A percentile compares a stretch with the other conserved stretches of the same genome.
Conservation (phyloP, 2,888 invertebrate species). For the Noctua fimbriata region DNA sequence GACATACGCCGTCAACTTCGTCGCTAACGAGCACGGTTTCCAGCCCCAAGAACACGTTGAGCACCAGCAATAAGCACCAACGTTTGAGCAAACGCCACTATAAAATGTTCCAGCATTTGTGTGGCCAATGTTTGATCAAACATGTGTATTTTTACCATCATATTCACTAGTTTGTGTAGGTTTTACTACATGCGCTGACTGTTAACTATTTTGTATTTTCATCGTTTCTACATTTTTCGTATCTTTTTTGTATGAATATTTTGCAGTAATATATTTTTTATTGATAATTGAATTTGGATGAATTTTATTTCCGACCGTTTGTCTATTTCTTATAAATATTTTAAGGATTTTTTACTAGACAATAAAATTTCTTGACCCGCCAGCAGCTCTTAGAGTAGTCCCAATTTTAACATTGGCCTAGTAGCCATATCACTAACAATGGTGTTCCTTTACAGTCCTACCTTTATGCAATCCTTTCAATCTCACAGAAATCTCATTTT, state of each 20-base stretch:
- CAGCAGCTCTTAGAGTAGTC: no score
- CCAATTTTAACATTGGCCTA: neutral
- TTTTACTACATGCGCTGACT: constrained; percentile 76
- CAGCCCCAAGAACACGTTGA: constrained; percentile 86
- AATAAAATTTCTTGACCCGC: neutral
- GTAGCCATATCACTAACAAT: neutral
- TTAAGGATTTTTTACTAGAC: neutral
- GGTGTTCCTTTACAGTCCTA: neutral
- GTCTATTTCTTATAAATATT: neutral
- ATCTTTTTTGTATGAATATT: constrained; percentile 61
- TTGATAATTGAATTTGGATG: constrained; percentile 26
- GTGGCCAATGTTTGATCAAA: constrained; percentile 50
- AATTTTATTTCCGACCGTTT: neutral
- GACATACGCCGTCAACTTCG: constrained; percentile 88
- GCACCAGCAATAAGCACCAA: constrained; percentile 70
- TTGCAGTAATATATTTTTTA: constrained; percentile 60
- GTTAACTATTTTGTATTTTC: constrained; percentile 48
- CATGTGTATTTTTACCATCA: constrained; percentile 25
- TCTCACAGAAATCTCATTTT: no score
- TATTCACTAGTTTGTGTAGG: constrained; percentile 72
- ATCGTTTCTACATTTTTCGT: constrained; percentile 55
- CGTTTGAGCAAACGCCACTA: constrained; percentile 48
- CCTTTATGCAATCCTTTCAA: neutral
- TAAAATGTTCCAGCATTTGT: constrained; percentile 48
- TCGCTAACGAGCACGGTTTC: constrained; percentile 91